A percentile compares a stretch with the other conserved stretches of the same genome.
These are phyloP conservation scores for Alethe castanea DNA, from an alignment of 2,113 vertebrate species.

Conservation along the genomic window DNA sequence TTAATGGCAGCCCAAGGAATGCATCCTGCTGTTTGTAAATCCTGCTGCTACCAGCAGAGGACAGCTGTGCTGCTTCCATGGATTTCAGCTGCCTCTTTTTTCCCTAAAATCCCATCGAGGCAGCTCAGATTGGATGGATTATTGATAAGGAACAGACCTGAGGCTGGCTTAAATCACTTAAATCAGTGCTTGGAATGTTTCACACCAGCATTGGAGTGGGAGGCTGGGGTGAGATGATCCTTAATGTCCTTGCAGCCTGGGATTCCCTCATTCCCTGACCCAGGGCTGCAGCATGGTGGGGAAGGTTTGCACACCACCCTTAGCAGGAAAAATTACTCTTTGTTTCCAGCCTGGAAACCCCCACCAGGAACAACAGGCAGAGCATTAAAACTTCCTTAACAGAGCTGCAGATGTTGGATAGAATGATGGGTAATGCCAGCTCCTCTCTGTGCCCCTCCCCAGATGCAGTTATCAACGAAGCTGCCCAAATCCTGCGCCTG, in stretches of 20 bases:
- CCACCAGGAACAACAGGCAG: not conserved
- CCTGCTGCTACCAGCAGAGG: conserved; percentile 19
- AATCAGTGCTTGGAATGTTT: not conserved
- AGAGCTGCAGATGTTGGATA: too few species aligned
- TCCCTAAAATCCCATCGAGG: not conserved
- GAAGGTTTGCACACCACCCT: not conserved
- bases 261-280: not conserved
- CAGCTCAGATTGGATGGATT: not conserved
- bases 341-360: not conserved
- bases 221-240: not conserved
- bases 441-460: not conserved
- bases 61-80: not conserved
- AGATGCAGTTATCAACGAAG: conserved; percentile 97
- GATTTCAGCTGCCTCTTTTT: not conserved
- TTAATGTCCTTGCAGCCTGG: not conserved
- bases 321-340: not conserved
- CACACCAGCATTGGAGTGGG: not conserved
- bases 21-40: not conserved
- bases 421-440: fast-evolving
- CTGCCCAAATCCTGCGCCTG: conserved; percentile 90
- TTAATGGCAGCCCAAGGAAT: not conserved
- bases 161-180: fast-evolving
- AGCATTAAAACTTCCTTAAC: not conserved
- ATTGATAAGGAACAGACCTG: not conserved
- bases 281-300: not conserved